phyloP scores from a whole-genome alignment of 2,888 invertebrate species.

The Xestoiulus laeticollis region DNA sequence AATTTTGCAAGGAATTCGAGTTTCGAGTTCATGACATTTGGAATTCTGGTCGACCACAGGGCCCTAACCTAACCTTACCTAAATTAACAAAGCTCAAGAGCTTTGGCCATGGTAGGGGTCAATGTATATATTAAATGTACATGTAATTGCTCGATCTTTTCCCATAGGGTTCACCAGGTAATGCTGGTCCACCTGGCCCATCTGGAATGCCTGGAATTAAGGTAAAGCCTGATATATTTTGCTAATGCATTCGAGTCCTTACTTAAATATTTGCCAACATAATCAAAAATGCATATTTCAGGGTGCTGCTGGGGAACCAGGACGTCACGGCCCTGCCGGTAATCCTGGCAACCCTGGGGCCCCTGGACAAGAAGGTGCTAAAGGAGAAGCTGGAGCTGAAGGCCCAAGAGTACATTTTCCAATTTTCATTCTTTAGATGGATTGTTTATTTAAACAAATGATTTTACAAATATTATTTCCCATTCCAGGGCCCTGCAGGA shows the following conservation, averaged over 20 bases:
- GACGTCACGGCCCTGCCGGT: slow-evolving; percentile 70
- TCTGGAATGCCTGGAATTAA: slow-evolving; percentile 76
- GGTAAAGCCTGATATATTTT: slow-evolving; percentile 64
- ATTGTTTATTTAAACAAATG: neutral
- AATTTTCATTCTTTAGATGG: neutral
- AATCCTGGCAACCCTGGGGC: slow-evolving; percentile 75
- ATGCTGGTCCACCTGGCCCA: slow-evolving; percentile 74
- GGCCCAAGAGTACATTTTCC: slow-evolving; percentile 61
- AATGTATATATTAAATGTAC: too few relatives aligned
- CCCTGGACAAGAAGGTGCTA: slow-evolving; percentile 76
- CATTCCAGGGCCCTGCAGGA: slow-evolving; percentile 72
- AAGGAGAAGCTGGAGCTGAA: slow-evolving; percentile 67
- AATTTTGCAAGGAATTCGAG: too few relatives aligned
- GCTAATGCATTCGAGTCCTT: neutral
- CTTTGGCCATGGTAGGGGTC: too few relatives aligned
- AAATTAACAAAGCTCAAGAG: too few relatives aligned
- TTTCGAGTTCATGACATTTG: too few relatives aligned
- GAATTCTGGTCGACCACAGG: too few relatives aligned
- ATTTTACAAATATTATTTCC: neutral
- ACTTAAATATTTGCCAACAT: neutral
- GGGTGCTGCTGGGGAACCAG: slow-evolving; percentile 70
- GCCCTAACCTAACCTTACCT: too few relatives aligned
- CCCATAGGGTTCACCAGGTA: slow-evolving; percentile 76
- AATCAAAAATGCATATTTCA: neutral
- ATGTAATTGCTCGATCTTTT: neutral